A percentile compares a stretch with the other conserved stretches of the same genome.
Evolutionary conservation across 64 coral and sea anemone genomes (phyloP).

Genomic region (Montipora sp.): DNA sequence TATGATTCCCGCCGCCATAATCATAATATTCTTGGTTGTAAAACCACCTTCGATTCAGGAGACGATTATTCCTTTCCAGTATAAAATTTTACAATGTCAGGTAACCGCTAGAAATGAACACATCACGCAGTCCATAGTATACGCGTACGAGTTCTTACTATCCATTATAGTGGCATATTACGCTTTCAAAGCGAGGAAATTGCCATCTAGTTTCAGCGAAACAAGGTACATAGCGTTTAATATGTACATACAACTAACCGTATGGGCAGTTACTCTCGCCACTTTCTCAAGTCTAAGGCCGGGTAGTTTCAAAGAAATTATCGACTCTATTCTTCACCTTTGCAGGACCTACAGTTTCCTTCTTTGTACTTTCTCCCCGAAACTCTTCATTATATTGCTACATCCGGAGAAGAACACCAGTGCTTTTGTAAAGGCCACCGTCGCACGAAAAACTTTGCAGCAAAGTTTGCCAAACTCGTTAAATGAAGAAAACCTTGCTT

Average conservation of each 20-base stretch:
- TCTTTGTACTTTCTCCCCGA: conserved; percentile 75
- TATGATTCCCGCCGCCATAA: conserved; percentile 27
- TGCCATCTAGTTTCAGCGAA: conserved; percentile 86
- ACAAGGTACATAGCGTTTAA: conserved; percentile 78
- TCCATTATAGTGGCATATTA: conserved; percentile 73
- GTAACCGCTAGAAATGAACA: conserved; percentile 3
- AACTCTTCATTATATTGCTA: conserved; percentile 65
- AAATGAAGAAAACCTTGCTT: background rate
- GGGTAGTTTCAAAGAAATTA: conserved; percentile 32
- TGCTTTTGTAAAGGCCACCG: conserved; percentile 75
- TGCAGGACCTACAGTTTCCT: conserved; percentile 72
- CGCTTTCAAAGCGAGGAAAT: conserved; percentile 86
- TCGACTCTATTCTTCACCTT: conserved; percentile 41
- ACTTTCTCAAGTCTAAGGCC: conserved; percentile 55
- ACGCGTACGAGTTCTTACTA: conserved; percentile 59
- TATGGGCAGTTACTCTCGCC: conserved; percentile 41
- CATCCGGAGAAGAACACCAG: conserved; percentile 77
- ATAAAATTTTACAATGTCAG: conserved; percentile 33
- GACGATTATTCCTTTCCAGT: conserved; percentile 24
- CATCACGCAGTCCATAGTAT: conserved; percentile 42
- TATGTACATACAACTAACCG: conserved; percentile 78
- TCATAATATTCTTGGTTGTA: conserved; percentile 40
- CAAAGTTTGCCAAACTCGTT: conserved; percentile 22
- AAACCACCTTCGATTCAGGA: conserved; percentile 52
- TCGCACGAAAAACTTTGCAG: conserved; percentile 62